Base-by-base conservation (phyloP, 2,113 vertebrate genomes). In the Hippocampus mohnikei region DNA sequence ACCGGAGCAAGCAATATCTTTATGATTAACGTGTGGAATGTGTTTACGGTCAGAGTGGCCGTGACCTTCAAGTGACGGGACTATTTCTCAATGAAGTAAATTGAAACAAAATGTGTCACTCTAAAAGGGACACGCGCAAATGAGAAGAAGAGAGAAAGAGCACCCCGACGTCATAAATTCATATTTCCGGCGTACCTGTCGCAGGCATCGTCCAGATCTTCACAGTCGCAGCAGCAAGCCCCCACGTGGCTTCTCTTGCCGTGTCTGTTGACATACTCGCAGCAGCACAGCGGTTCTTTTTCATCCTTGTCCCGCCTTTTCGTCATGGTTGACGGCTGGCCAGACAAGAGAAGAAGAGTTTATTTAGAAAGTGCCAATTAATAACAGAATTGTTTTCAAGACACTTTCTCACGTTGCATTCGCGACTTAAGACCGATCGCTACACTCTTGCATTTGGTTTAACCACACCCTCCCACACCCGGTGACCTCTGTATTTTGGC, bases 161-260 rank as follows among this genome's bases (percentile, higher is more conserved):
- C 46, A 16, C 2, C 16, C 15, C 6, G 10, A 15, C 12, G 18
- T 37, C 33, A 37, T 37, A 37, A 37, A 7, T 37, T 37, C 33
- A 37, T 37, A 44, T 44, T 50, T 50, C 18, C 25, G 21, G 33
- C 87, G 88, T 80, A 99, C 97, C 95, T 92, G 79, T 98, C 96
- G 76, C 95, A 98, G 66, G 90, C 84, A 1, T 95, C 93, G 23
- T 97, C 97, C 75, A 98, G 92, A 76, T 97, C 96, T 69, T 95
- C 89, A 70, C 97, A 98, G 73, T 98, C 95, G 61, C 97, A 98
- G 90, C 94, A 94, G 76, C 95, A 95, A 37, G 94, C 94, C 10
- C 88, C 95, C 66, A 98, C 74, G 82, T 98, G 96, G 87, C 90
- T 96, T 85, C 91, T 92, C 46, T 91, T 83, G n/a, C 96, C 97